A percentile compares a stretch with the other conserved stretches of the same genome.
Evolutionary conservation across 2,797 vertebrate species (phyloP).

Genomic region (Lepilemur septentrionalis): DNA sequence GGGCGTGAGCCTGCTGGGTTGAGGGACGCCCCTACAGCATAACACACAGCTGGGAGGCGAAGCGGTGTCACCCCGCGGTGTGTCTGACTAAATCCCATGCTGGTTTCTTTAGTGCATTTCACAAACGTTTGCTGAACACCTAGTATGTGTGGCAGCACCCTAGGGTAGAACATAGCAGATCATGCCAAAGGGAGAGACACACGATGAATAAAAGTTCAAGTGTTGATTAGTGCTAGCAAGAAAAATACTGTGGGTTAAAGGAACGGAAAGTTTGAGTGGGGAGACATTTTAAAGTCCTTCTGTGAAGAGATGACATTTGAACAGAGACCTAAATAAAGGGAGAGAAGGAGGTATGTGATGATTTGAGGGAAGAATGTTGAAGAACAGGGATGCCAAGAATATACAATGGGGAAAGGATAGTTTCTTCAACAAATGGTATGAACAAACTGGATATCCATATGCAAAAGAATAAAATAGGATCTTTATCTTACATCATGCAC

Average conservation of each 20-base stretch:
- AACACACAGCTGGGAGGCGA: background rate
- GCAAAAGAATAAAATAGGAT: background rate
- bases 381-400: background rate
- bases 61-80: no score
- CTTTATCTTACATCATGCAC: background rate
- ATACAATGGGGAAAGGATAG: background rate
- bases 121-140: background rate
- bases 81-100: background rate
- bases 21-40: background rate
- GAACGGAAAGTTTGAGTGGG: background rate
- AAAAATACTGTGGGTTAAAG: background rate
- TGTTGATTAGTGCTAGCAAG: background rate
- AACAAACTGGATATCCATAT: background rate
- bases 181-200: background rate
- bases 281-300: background rate
- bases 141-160: background rate
- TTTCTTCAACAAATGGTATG: background rate
- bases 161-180: no score
- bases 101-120: background rate
- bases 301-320: background rate
- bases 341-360: background rate
- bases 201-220: background rate
- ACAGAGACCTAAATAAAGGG: background rate
- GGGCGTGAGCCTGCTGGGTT: background rate
- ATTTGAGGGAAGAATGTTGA: background rate